A percentile compares a stretch with the other conserved stretches of the same genome.
These are phyloP conservation scores for Fragum sueziense DNA, from an alignment of 2,888 invertebrate species.

Conservation along the genomic window DNA sequence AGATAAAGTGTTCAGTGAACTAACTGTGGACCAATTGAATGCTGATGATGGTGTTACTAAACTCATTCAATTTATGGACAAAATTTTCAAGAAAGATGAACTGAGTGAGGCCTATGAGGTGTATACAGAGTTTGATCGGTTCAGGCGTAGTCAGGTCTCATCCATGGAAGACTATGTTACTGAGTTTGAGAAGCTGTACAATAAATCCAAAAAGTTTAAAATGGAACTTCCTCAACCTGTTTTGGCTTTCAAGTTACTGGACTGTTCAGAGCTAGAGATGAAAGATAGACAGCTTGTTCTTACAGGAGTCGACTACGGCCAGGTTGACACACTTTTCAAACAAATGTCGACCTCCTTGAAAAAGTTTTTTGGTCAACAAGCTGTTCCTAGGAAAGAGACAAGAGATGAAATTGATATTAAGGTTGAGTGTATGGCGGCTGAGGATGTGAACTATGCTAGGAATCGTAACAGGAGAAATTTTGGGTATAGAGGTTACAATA, in stretches of 20 bases:
- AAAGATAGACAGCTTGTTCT: constrained; percentile 49
- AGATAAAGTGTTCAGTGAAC: constrained; percentile 42
- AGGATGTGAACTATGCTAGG: constrained; percentile 42
- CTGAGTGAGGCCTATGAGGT: constrained; percentile 48
- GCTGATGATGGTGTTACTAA: constrained; percentile 34
- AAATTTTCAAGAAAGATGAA: constrained; percentile 45
- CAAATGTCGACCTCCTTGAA: constrained; percentile 32
- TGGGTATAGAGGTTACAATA: neutral
- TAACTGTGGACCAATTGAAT: constrained; percentile 36
- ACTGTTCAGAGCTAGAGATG: constrained; percentile 31
- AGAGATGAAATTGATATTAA: constrained; percentile 18
- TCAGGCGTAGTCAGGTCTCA: constrained; percentile 2
- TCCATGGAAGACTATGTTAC: constrained; percentile 45
- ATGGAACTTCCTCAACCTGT: constrained; percentile 46
- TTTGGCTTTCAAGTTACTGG: constrained; percentile 42
- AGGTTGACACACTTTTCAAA: constrained; percentile 33
- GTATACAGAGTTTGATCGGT: constrained; percentile 50
- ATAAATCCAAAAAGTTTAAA: constrained; percentile 31
- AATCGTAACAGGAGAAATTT: constrained; percentile 2
- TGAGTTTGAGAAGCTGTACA: constrained; percentile 46
- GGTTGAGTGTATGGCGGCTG: constrained; percentile 27
- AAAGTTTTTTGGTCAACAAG: constrained; percentile 44
- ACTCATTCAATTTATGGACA: constrained; percentile 40
- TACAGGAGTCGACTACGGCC: constrained; percentile 46
- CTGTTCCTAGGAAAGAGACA: constrained; percentile 7